Evolutionary conservation across 2,797 vertebrate genomes (phyloP).

Genomic region (Rhynchotus rufescens): DNA sequence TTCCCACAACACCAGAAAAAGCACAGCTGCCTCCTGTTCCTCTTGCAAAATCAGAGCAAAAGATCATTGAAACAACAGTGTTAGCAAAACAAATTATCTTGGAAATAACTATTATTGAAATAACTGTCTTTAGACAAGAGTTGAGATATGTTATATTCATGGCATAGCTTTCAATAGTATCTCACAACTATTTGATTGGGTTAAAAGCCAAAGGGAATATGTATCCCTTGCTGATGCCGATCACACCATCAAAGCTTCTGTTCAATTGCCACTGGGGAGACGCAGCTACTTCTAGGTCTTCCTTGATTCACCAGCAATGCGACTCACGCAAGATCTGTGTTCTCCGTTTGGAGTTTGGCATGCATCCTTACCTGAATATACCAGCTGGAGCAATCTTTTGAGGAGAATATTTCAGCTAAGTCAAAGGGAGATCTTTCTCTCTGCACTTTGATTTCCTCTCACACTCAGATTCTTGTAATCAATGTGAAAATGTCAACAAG

Average conservation of each 20-base stretch:
- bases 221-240: background rate
- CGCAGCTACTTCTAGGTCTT: background rate
- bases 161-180: background rate
- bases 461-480: background rate
- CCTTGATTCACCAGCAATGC: background rate
- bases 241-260: background rate
- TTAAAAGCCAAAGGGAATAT: constrained; percentile 12
- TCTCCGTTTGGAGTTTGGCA: background rate
- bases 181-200: background rate
- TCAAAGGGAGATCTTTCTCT: background rate
- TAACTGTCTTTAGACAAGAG: background rate
- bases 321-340: background rate
- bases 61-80: background rate
- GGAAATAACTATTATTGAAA: background rate
- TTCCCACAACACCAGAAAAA: background rate
- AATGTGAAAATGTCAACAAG: background rate
- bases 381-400: background rate
- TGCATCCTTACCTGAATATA: background rate
- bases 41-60: background rate
- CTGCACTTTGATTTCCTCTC: background rate
- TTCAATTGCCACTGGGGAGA: background rate
- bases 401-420: background rate
- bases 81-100: background rate
- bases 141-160: background rate
- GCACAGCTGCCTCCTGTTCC: background rate